phyloP scores from a whole-genome alignment of 2,113 vertebrate genomes.

The Lipophrys pholis region DNA sequence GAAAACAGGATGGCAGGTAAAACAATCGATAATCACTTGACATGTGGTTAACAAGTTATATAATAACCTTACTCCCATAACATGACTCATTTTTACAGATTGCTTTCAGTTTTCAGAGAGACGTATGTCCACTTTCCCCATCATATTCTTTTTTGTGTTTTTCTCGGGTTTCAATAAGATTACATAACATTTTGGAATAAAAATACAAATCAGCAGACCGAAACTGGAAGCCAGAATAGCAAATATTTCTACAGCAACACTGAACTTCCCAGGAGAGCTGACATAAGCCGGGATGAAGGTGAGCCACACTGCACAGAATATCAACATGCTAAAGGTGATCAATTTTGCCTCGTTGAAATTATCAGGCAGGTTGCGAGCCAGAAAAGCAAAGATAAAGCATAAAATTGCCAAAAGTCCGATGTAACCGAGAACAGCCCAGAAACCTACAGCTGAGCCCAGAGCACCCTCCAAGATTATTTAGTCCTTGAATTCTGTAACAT shows the following conservation, averaged over 20 bases:
- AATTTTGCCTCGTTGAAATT: constrained; percentile 85
- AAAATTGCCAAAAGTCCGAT: constrained; percentile 78
- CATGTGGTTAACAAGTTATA: no score
- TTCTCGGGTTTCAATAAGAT: constrained; percentile 79
- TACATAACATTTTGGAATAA: constrained; percentile 81
- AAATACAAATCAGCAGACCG: constrained; percentile 80
- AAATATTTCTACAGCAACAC: constrained; percentile 85
- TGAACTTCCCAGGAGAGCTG: constrained; percentile 84
- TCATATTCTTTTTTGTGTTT: constrained; percentile 78
- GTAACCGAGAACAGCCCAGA: constrained; percentile 78
- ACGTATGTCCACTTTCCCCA: constrained; percentile 60
- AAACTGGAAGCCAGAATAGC: constrained; percentile 82
- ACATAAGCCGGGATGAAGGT: constrained; percentile 84
- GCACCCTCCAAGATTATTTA: constrained; percentile 79
- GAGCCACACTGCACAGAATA: constrained; percentile 83
- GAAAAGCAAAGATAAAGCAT: constrained; percentile 81
- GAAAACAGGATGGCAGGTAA: no score
- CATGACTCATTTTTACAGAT: no score
- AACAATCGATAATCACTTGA: no score
- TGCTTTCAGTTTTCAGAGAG: neutral
- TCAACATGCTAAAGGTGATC: constrained; percentile 85
- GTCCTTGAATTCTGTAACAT: constrained; percentile 56
- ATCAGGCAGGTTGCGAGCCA: constrained; percentile 80
- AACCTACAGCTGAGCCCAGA: constrained; percentile 75
- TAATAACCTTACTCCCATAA: no score